Conservation (phyloP, 2,797 vertebrate genomes). For the Dendrocincla fuliginosa region DNA sequence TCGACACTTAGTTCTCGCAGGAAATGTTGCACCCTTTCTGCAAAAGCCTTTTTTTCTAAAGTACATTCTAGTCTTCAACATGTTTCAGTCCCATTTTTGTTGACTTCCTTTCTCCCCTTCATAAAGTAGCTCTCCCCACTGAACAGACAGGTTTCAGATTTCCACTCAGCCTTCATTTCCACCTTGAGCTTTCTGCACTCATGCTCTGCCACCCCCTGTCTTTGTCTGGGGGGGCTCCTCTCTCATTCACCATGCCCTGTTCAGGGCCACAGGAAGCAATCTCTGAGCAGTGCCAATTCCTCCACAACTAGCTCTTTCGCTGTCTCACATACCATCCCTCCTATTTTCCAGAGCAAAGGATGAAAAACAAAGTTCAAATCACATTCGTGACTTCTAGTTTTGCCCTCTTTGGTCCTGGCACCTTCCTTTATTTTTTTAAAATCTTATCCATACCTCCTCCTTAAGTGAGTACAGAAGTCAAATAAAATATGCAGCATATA, state of each 20-base stretch:
- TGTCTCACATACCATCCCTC: neutral
- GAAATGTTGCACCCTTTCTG: neutral
- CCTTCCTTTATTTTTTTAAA: neutral
- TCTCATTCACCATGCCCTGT: accelerated
- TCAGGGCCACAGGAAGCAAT: neutral
- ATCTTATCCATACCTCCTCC: neutral
- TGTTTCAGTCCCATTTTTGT: neutral
- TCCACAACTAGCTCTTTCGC: neutral
- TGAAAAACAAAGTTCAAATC: neutral
- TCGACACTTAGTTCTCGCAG: neutral
- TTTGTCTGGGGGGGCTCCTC: neutral
- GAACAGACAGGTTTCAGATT: accelerated
- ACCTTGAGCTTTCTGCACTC: neutral
- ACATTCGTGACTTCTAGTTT: neutral
- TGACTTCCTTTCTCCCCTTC: neutral
- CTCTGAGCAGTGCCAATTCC: neutral
- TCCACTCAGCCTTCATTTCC: neutral
- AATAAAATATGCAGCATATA: neutral
- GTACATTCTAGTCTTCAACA: neutral
- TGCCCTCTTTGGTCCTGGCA: neutral
- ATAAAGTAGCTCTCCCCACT: neutral
- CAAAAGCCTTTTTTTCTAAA: neutral
- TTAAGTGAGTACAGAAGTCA: neutral
- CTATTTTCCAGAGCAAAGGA: neutral
- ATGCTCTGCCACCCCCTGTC: neutral